phyloP scores from a whole-genome alignment of 2,113 vertebrate species.

The Megaceryle maxima region DNA sequence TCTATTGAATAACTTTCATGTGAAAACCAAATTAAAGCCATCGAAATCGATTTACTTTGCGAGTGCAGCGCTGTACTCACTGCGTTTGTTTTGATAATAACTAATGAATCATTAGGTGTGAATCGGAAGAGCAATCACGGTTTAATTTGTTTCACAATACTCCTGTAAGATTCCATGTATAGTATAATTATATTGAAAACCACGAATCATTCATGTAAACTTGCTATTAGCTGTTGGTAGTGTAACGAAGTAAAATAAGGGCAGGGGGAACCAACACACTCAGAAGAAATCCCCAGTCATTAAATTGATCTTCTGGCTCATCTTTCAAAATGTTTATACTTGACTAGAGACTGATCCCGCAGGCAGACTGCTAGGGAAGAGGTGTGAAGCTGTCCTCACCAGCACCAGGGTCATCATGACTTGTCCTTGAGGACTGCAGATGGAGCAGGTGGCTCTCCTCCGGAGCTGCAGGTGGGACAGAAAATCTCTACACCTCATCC shows the following conservation, averaged over 20 bases:
- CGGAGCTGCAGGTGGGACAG: not conserved
- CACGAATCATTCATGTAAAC: constrained; percentile 1
- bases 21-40: not conserved
- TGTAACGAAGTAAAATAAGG: not conserved
- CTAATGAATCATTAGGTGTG: not conserved
- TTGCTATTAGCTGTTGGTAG: not conserved
- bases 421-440: not conserved
- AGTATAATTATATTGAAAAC: not conserved
- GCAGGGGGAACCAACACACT: not conserved
- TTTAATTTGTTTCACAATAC: constrained; percentile 7
- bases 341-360: not conserved
- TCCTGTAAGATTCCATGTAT: not conserved
- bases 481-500: not conserved
- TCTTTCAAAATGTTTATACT: not conserved
- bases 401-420: not conserved
- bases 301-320: not conserved
- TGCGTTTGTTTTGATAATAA: not conserved
- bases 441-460: not conserved
- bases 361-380: not conserved
- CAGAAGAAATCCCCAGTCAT: not conserved
- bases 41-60: not conserved
- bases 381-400: not conserved
- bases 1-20: not conserved
- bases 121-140: not conserved
- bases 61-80: not conserved